phyloP scores from a whole-genome alignment of 2,113 vertebrate genomes.

The Micronycteris hirsuta region DNA sequence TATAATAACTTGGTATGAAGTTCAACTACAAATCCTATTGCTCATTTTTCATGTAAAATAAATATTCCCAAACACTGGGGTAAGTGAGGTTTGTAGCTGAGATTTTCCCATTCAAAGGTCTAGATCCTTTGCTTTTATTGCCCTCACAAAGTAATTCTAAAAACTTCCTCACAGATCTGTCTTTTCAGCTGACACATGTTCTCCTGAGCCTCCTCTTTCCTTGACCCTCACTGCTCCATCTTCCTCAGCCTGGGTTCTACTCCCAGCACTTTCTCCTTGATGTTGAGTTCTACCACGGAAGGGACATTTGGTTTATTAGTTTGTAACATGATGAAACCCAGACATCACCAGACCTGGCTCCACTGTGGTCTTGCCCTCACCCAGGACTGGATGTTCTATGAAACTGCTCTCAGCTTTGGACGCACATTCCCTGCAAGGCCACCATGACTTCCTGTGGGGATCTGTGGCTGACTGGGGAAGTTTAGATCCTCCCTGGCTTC shows the following conservation, averaged over 20 bases:
- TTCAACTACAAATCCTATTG: neutral
- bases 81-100: accelerated
- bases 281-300: neutral
- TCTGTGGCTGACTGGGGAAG: neutral
- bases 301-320: neutral
- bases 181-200: neutral
- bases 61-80: neutral
- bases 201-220: neutral
- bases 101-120: neutral
- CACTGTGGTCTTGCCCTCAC: neutral
- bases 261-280: neutral
- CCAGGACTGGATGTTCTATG: neutral
- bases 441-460: no score
- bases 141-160: neutral
- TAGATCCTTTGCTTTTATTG: neutral
- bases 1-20: neutral
- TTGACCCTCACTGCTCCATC: neutral
- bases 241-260: neutral
- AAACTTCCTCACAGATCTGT: neutral
- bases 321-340: neutral
- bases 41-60: neutral
- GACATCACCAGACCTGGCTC: neutral
- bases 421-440: no score
- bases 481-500: neutral
- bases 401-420: no score